phyloP scores from a whole-genome alignment of 2,113 vertebrate species.

The Sylvilagus bachmani region DNA sequence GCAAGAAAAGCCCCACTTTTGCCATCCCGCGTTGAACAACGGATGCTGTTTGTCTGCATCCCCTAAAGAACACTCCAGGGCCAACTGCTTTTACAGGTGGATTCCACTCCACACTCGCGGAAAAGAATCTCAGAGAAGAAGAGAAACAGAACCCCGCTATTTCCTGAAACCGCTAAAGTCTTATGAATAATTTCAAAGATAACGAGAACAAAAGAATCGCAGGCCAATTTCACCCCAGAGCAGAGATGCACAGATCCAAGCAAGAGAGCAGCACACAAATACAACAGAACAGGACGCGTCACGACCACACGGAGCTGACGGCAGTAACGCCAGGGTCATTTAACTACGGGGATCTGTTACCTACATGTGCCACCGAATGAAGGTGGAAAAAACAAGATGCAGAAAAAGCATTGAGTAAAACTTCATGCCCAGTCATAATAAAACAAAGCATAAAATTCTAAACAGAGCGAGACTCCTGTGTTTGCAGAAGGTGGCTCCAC shows the following conservation, averaged over 20 bases:
- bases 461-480: neutral
- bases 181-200: neutral
- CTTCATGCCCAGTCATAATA: neutral
- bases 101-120: neutral
- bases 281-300: neutral
- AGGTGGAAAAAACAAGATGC: neutral
- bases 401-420: neutral
- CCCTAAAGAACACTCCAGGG: neutral
- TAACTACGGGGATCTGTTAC: neutral
- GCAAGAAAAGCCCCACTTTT: neutral
- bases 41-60: neutral
- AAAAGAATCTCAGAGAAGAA: neutral
- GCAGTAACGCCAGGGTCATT: neutral
- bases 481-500: neutral
- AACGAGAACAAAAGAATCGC: neutral
- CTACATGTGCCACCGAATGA: neutral
- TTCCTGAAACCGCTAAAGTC: neutral
- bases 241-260: neutral
- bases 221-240: neutral
- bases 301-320: neutral
- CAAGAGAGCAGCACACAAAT: neutral
- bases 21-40: neutral
- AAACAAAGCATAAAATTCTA: neutral
- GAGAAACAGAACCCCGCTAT: neutral
- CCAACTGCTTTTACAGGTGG: neutral